Conservation (phyloP, 2,888 invertebrate genomes). For the Helleia helle region DNA sequence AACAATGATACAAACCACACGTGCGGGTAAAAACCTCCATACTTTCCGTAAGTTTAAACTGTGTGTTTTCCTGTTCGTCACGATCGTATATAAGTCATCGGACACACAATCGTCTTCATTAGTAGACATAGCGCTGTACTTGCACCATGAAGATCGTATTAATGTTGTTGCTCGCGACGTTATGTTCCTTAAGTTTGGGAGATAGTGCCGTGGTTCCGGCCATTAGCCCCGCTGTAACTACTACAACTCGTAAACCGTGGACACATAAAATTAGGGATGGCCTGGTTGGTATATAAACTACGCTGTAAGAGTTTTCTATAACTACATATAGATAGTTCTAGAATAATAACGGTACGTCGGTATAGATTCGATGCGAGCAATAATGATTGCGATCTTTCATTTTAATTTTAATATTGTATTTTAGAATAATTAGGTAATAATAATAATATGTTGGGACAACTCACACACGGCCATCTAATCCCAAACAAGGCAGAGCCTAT, state of each 20-base stretch:
- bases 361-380: too few species aligned
- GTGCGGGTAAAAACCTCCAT: constrained; percentile 5
- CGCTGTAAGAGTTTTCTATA: not conserved
- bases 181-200: constrained; percentile 24
- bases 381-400: too few species aligned
- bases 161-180: constrained; percentile 23
- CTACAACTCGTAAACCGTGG: constrained; percentile 36
- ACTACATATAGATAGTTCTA: not conserved
- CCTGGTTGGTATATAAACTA: constrained; percentile 25
- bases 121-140: constrained; percentile 1
- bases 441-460: too few species aligned
- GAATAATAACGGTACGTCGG: too few species aligned
- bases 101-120: constrained; percentile 10
- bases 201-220: constrained; percentile 15
- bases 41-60: too few species aligned
- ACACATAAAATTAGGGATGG: constrained; percentile 35
- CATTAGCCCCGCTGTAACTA: constrained; percentile 22
- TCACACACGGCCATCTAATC: too few species aligned
- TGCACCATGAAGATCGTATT: constrained; percentile 28
- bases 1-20: not conserved
- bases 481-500: too few species aligned
- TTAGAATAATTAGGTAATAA: too few species aligned
- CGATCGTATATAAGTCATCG: constrained; percentile 12
- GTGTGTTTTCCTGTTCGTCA: constrained; percentile 14
- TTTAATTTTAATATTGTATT: too few species aligned